phyloP scores from a whole-genome alignment of 2,888 invertebrate genomes.

The Parnassius glacialis region DNA sequence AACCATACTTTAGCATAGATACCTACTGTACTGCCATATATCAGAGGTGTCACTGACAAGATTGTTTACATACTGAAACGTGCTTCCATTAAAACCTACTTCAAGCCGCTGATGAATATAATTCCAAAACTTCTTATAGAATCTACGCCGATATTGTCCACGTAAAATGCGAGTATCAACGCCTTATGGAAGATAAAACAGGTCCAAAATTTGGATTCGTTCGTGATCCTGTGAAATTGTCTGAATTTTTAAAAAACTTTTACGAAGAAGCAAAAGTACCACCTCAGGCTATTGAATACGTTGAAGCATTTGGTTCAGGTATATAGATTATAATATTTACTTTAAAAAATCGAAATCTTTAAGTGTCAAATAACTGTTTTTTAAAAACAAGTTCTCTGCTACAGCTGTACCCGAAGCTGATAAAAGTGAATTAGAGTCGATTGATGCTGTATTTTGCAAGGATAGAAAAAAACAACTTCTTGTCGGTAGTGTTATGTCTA shows the following conservation, averaged over 20 bases:
- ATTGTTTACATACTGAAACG: too few species aligned
- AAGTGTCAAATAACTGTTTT: not conserved
- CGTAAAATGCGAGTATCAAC: constrained; percentile 84
- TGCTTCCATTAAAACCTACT: too few species aligned
- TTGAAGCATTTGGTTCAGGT: constrained; percentile 93
- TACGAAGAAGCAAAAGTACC: constrained; percentile 83
- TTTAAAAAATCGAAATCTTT: not conserved
- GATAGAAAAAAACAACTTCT: constrained; percentile 78
- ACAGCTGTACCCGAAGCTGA: constrained; percentile 79
- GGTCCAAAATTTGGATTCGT: constrained; percentile 77
- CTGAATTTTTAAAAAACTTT: constrained; percentile 75
- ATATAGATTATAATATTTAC: constrained; percentile 8
- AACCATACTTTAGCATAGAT: too few species aligned
- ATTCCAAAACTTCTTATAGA: constrained; percentile 40
- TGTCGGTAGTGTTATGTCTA: constrained; percentile 77
- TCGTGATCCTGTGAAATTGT: constrained; percentile 72
- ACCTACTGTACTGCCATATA: too few species aligned
- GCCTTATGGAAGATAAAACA: constrained; percentile 66
- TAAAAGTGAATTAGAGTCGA: constrained; percentile 83
- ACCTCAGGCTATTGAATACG: constrained; percentile 85
- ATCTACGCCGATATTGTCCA: constrained; percentile 84
- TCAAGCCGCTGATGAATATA: not conserved
- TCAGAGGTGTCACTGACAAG: too few species aligned
- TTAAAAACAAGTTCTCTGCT: not conserved
- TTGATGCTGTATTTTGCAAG: constrained; percentile 81